phyloP scores from a whole-genome alignment of 64 coral and sea anemone genomes.

The Dendrophyllia cribrosa region DNA sequence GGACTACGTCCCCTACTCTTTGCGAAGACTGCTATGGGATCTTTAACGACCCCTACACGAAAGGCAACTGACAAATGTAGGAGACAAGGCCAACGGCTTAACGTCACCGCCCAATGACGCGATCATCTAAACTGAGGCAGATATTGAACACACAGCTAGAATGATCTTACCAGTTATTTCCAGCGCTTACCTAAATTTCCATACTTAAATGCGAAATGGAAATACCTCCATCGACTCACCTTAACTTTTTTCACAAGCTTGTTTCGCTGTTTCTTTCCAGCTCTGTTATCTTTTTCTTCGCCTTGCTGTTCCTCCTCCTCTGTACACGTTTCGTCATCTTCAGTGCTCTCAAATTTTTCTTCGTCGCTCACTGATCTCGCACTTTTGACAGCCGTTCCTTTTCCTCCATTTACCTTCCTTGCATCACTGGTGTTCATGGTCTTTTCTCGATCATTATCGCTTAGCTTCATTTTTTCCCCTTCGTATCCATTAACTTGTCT shows the following conservation, averaged over 20 bases:
- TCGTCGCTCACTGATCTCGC: not conserved
- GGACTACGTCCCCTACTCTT: too few relatives aligned
- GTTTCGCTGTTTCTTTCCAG: conserved; percentile 8
- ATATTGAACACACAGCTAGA: too few relatives aligned
- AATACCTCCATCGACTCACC: not conserved
- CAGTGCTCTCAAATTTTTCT: not conserved
- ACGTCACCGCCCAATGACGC: too few relatives aligned
- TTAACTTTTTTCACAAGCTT: conserved; percentile 34
- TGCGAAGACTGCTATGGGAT: too few relatives aligned
- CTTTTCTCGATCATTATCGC: not conserved
- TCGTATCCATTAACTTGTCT: not conserved
- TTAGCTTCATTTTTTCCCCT: not conserved
- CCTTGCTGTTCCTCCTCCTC: conserved; percentile 32
- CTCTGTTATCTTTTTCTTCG: conserved; percentile 10
- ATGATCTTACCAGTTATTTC: too few relatives aligned
- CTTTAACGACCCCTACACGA: too few relatives aligned
- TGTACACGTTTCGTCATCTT: conserved; percentile 21
- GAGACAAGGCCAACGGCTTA: too few relatives aligned
- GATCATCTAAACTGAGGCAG: too few relatives aligned
- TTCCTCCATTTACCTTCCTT: not conserved
- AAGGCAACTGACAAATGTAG: too few relatives aligned
- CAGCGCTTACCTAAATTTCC: too few relatives aligned
- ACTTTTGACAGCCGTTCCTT: not conserved
- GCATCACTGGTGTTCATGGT: not conserved
- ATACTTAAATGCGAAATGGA: too few relatives aligned